A percentile compares a stretch with the other conserved stretches of the same genome.
Evolutionary conservation across 2,888 invertebrate species (phyloP).

Genomic region (Cataglyphis altisquamis): DNA sequence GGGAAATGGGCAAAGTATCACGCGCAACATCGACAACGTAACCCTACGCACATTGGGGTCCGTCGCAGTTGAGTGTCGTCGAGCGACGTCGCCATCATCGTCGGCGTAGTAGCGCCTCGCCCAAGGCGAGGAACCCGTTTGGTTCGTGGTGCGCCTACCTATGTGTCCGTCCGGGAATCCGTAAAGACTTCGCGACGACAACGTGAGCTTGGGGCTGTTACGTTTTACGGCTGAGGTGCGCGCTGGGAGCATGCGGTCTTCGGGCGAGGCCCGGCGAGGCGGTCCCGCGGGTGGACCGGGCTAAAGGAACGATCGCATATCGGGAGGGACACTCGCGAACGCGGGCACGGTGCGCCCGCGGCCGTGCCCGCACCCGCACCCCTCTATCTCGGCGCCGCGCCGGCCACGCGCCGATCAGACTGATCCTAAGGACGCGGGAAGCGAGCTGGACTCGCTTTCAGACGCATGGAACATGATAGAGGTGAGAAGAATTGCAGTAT

Average conservation of each 20-base stretch:
- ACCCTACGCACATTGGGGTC: constrained; percentile 30
- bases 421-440: constrained; percentile 74
- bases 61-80: constrained; percentile 55
- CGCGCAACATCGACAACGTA: constrained; percentile 45
- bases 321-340: constrained; percentile 46
- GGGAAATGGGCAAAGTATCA: constrained; percentile 67
- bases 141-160: constrained; percentile 65
- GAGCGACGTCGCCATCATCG: constrained; percentile 56
- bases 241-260: constrained; percentile 80
- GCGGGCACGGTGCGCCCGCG: constrained; percentile 61
- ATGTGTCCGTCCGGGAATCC: constrained; percentile 68
- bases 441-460: constrained; percentile 85
- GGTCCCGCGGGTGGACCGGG: constrained; percentile 80
- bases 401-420: constrained; percentile 49
- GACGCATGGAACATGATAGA: constrained; percentile 86
- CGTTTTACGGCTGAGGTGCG: constrained; percentile 55
- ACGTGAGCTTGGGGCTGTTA: constrained; percentile 9
- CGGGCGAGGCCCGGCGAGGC: constrained; percentile 82
- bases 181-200: constrained; percentile 21
- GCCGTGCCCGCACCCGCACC: constrained; percentile 72
- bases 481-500: constrained; percentile 78
- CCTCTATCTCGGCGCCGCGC: constrained; percentile 53
- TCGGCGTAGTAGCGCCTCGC: constrained; percentile 42
- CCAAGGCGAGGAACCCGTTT: constrained; percentile 22
- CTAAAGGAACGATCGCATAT: constrained; percentile 71